Evolutionary conservation across 2,797 vertebrate species (phyloP).

Genomic region (Cyclura pinguis): DNA sequence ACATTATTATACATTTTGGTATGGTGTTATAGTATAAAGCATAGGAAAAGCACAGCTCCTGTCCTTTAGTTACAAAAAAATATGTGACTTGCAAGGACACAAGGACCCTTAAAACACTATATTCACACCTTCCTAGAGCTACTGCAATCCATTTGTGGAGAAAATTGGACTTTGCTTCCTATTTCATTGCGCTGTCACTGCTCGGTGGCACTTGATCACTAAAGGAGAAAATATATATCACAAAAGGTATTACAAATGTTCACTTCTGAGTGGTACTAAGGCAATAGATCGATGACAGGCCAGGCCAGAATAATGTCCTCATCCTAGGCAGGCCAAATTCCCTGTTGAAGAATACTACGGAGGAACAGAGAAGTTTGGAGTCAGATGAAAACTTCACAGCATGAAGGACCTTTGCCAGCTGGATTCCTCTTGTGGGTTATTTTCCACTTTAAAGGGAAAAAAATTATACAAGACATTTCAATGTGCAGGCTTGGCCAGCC

Average conservation of each 20-base stretch:
- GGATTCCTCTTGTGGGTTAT: not conserved
- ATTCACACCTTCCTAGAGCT: slow-evolving; percentile 70
- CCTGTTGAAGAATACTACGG: not conserved
- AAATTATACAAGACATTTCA: not conserved
- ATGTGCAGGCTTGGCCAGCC: not conserved
- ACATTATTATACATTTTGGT: slow-evolving; percentile 60
- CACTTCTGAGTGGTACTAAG: slow-evolving; percentile 28
- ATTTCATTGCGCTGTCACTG: slow-evolving; percentile 57
- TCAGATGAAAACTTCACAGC: not conserved
- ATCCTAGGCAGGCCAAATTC: not conserved
- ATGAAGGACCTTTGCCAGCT: not conserved
- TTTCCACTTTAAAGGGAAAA: not conserved
- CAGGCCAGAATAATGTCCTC: slow-evolving; percentile 3
- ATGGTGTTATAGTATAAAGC: slow-evolving; percentile 43
- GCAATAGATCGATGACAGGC: not conserved
- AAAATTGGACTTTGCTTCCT: slow-evolving; percentile 68
- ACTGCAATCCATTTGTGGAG: slow-evolving; percentile 72
- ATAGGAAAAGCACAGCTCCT: slow-evolving; percentile 47
- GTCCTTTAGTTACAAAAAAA: slow-evolving; percentile 45
- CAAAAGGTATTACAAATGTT: slow-evolving; percentile 50
- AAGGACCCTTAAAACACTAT: slow-evolving; percentile 65
- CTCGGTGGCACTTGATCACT: slow-evolving; percentile 55
- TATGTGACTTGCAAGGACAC: slow-evolving; percentile 25
- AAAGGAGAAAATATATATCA: slow-evolving; percentile 29
- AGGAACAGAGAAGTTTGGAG: not conserved